These are phyloP conservation scores for Tenebrosternarchus preto DNA, from an alignment of 2,113 vertebrate species.

Conservation along the genomic window DNA sequence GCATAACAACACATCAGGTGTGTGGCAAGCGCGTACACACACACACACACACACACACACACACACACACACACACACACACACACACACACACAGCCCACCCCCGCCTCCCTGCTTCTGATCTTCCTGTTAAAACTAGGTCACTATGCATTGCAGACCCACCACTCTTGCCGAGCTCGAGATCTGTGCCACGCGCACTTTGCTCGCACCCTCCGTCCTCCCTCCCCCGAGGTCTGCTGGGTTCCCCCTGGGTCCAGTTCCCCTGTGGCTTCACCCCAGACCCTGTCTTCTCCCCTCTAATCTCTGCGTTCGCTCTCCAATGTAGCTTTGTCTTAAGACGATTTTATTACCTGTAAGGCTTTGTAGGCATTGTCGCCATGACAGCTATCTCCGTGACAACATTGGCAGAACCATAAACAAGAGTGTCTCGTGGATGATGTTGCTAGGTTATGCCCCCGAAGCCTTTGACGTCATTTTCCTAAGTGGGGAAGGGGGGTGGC, in stretches of 20 bases:
- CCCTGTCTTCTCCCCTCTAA: not conserved
- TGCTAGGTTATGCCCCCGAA: not conserved
- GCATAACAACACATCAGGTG: too few relatives aligned
- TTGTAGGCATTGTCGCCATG: not conserved
- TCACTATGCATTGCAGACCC: slow-evolving; percentile 71
- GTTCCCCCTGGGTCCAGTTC: not conserved
- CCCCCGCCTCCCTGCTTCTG: slow-evolving; percentile 36
- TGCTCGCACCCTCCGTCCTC: slow-evolving; percentile 34
- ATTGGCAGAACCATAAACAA: not conserved
- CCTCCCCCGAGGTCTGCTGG: slow-evolving; percentile 51
- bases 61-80: too few relatives aligned
- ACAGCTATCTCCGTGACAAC: slow-evolving; percentile 11
- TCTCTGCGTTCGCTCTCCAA: too few relatives aligned
- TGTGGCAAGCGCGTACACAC: too few relatives aligned
- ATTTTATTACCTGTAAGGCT: slow-evolving; percentile 6
- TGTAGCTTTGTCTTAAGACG: not conserved
- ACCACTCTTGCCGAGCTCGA: slow-evolving; percentile 63
- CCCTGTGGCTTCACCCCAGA: not conserved
- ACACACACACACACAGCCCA: slow-evolving; percentile 10
- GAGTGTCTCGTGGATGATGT: not conserved
- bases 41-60: too few relatives aligned
- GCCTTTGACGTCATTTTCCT: not conserved
- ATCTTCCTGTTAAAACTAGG: slow-evolving; percentile 69
- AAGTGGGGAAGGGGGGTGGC: too few relatives aligned
- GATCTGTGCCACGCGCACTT: slow-evolving; percentile 49